phyloP scores from a whole-genome alignment of 2,888 invertebrate species.

The Lepidochrysops patricia region DNA sequence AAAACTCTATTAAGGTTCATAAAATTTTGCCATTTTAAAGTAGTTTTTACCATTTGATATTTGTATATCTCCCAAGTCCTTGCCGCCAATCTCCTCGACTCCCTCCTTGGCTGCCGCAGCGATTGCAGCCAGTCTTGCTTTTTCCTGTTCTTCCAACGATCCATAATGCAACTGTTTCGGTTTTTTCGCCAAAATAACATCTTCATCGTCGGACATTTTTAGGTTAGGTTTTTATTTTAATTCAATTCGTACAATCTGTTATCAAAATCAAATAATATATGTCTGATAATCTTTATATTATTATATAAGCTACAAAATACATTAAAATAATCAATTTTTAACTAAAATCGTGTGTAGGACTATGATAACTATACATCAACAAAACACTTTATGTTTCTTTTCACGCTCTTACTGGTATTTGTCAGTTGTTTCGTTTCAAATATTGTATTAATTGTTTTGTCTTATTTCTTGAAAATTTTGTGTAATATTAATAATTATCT shows the following conservation, averaged over 20 bases:
- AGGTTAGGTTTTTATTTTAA: constrained; percentile 41
- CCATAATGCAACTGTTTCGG: constrained; percentile 90
- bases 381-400: neutral
- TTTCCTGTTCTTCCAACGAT: constrained; percentile 89
- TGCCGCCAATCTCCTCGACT: constrained; percentile 75
- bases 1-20: too few relatives aligned
- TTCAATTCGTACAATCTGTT: neutral
- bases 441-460: neutral
- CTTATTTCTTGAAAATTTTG: too few relatives aligned
- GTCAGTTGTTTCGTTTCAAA: neutral
- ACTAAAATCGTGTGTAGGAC: too few relatives aligned
- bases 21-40: too few relatives aligned
- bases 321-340: too few relatives aligned
- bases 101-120: constrained; percentile 74
- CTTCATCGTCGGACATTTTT: constrained; percentile 89
- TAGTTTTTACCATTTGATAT: constrained; percentile 74
- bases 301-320: too few relatives aligned
- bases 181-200: constrained; percentile 82
- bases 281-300: too few relatives aligned
- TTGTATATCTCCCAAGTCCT: constrained; percentile 78
- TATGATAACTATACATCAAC: too few relatives aligned
- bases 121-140: constrained; percentile 77
- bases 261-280: too few relatives aligned
- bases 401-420: neutral
- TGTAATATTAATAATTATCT: too few relatives aligned